Conservation (phyloP, 2,113 vertebrate genomes). For the Rissa tridactyla region DNA sequence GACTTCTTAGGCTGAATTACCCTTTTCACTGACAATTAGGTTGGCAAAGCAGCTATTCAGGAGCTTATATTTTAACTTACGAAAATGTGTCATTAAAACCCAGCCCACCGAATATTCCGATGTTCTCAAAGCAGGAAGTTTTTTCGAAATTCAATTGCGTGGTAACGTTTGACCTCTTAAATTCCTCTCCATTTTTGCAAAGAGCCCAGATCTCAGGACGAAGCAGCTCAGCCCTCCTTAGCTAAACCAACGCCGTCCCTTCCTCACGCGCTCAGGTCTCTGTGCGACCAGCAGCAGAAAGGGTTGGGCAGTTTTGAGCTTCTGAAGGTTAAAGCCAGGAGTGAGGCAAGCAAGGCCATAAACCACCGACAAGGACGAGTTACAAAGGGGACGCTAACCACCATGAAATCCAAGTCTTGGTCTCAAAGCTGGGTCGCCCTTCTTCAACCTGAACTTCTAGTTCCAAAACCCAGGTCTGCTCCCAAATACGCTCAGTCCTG, state of each 20-base stretch:
- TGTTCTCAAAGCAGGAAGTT: not conserved
- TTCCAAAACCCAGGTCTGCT: not conserved
- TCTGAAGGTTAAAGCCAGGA: not conserved
- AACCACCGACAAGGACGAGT: not conserved
- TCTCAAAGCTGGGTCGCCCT: not conserved
- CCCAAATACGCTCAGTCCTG: not conserved
- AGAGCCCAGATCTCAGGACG: not conserved
- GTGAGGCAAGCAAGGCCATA: not conserved
- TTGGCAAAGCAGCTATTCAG: not conserved
- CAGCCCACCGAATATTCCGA: not conserved
- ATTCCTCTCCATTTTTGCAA: not conserved
- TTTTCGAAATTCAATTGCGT: not conserved
- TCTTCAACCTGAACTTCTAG: not conserved
- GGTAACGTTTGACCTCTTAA: not conserved
- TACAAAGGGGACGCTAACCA: not conserved
- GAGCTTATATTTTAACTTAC: not conserved
- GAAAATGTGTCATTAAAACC: not conserved
- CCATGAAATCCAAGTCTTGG: not conserved
- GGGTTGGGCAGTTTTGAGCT: not conserved
- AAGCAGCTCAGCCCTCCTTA: not conserved
- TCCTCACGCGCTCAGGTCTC: not conserved
- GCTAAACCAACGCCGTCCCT: fast-evolving
- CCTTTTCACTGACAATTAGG: not conserved
- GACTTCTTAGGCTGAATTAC: not conserved
- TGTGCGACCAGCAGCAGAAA: no score